These are phyloP conservation scores for Leptoclinus maculatus DNA, from an alignment of 2,797 vertebrate species.

Conservation along the genomic window DNA sequence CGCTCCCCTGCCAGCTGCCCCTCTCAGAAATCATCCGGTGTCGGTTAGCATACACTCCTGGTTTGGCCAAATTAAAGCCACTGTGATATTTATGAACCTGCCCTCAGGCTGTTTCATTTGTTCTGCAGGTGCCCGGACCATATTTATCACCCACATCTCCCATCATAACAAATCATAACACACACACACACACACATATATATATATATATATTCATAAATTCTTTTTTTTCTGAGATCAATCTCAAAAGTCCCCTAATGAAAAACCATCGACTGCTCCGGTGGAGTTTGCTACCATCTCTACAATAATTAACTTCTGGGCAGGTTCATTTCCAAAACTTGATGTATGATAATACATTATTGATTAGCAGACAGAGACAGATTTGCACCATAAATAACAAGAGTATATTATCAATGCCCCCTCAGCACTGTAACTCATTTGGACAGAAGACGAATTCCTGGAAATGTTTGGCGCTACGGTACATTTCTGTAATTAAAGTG, in stretches of 20 bases:
- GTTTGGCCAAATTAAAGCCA: constrained; percentile 56
- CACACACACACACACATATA: background rate
- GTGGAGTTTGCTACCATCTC: constrained; percentile 52
- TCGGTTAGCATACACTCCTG: constrained; percentile 40
- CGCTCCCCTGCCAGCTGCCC: background rate
- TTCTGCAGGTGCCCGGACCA: constrained; percentile 46
- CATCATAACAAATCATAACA: constrained; percentile 66
- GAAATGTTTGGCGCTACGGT: constrained; percentile 5
- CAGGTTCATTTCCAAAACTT: constrained; percentile 77
- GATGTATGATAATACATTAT: constrained; percentile 83
- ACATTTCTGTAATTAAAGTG: constrained; percentile 21
- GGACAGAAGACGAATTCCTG: constrained; percentile 21
- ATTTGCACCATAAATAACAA: constrained; percentile 71
- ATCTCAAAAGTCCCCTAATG: constrained; percentile 56
- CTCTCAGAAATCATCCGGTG: constrained; percentile 54
- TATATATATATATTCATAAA: constrained; percentile 11
- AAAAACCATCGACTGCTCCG: constrained; percentile 65
- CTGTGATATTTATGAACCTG: constrained; percentile 61
- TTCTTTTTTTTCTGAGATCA: constrained; percentile 52
- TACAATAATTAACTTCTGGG: constrained; percentile 70
- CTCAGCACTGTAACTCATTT: constrained; percentile 38
- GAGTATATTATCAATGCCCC: constrained; percentile 66
- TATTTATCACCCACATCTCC: constrained; percentile 62
- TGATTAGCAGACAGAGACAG: constrained; percentile 72
- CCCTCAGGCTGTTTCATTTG: constrained; percentile 59